Base-by-base conservation (phyloP, 64 coral and sea anemone genomes). In the Astreopora myriophthalma region DNA sequence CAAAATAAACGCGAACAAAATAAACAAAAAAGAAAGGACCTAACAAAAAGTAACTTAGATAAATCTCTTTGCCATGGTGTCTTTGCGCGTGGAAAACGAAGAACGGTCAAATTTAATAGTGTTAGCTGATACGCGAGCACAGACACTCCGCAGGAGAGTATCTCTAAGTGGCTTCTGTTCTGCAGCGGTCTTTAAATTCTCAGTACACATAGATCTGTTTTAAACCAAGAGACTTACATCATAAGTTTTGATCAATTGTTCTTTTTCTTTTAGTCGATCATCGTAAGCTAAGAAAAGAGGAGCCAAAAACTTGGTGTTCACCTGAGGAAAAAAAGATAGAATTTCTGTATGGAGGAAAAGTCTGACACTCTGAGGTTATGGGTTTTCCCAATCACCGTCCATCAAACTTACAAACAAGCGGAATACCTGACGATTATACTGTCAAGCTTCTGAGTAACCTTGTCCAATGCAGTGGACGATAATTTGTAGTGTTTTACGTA, bases 251-350 rank as follows among this genome's bases (percentile, higher is more conserved):
- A 98, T 81, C 33, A 98, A 33, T 22, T 87, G 86, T 35, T 98
- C 93, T 73, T 92, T 98, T 86, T 98, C 96, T 42, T 92, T 95
- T 16, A 98, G 36, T 40, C 89, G 85, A 82, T 98, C 96, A 57
- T 98, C 96, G 62, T 98, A 98, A 3, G 93, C 93, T 63, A 98
- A 26, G 44, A 98, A 92, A 39, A 98, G 76, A 13, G 96, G 96
- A 17, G 96, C 96, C 16, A 98, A 57, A 60, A 89, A 93, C 79
- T 95, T 98, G 14, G 93, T 98, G 85, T 98, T 95, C 23, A 95
- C 94, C 96, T 98, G 24, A 48, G 28, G 57, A 71, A 86, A 14
- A 71, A 31, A 1, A 29, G 44, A 49, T 22, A 24, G 25, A 35
- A 37, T 66, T 66, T 66, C 4, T n/a, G n/a, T n/a, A 55, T 16